Base-by-base conservation (phyloP, 2,888 invertebrate species). In the Perdita meconis region DNA sequence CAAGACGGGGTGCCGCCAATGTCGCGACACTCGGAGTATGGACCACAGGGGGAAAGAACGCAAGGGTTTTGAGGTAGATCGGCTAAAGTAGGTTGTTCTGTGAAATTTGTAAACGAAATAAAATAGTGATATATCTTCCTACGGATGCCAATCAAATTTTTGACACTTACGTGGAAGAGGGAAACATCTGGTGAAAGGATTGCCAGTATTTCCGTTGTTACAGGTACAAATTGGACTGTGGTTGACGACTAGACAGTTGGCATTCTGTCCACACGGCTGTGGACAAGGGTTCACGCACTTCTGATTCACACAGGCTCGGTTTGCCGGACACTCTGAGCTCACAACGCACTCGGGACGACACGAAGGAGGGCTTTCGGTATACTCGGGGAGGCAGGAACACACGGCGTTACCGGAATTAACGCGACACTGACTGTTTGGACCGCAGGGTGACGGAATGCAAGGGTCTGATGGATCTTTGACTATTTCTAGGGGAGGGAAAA, bases 351-450 rank as follows among this genome's bases (percentile, higher is more conserved):
- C 94, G 4, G 94, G 94, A 72, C 94, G 92, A 78, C 78, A 79
- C 22, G 77, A 71, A 5, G 77, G 77, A 96, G 87, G 96, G 96
- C 91, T 95, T 34, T 95, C 95, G 50, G 94, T 91, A 83, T 94
- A 95, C 47, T 93, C 93, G 5, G 94, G 93, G 51, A 94, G 89
- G 85, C 95, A 95, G 26, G 95, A 94, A 85, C 95, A 95, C 50
- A 94, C 93, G 1, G 95, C 94, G 90, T 95, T 94, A n/a, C 93
- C 93, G 76, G 95, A 94, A 22, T 93, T 89, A 79, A 94, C 94
- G 50, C 93, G 93, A 86, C 95, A 96, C 87, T 95, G 95, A 82
- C 97, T 96, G 92, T 97, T 96, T 79, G 96, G 95, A 85, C 97
- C 97, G 89, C 95, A 95, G 2, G 95, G 94, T 73, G 95, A 95